Evolutionary conservation across 2,797 vertebrate genomes (phyloP), one percentile per base, ranked within the genome.

Genomic region (Typhlichthys subterraneus): DNA sequence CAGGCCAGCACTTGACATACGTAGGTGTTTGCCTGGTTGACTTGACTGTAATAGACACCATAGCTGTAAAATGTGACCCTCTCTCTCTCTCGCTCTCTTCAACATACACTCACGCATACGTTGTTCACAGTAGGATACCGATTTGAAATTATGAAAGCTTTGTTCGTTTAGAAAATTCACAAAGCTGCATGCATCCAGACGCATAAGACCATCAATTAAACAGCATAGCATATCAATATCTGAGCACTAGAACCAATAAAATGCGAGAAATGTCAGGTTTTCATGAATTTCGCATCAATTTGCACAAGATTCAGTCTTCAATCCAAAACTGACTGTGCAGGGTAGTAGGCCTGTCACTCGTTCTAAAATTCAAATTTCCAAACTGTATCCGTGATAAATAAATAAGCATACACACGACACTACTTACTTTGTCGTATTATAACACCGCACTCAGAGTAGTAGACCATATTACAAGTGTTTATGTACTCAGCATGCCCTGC

Each of bases 21-120:
- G 5, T 5, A 17, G n/a, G 12, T 4, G 5, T 48, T 45, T 12
- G 13, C n/a, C 52, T 63, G 53, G 23, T 56, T 51, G 46, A 54
- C 54, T 17, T 51, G 46, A 54, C 54, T 17, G 85, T 81, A 88
- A 91, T 59, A 45, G 75, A 88, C 60, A 73, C 78, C 53, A 7
- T 13, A 9, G 33, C 33, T 38, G 33, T 38, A 38, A 23, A 23
- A 23, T 23, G 19, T 23, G 19, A 23, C 33, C 8, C 33, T 38
- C 33, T 38, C 33, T 38, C 33, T 38, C 33, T 38, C 15, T 17
- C 33, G 5, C 33, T 38, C 33, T 38, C 33, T 38, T 7, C 8
- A 5, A 38, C 33, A 38, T 8, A 38, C 33, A 38, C 33, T 5
- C 33, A 38, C 33, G 8, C 6, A 38, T 9, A 38, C 17, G 6